Base-by-base conservation (phyloP, 2,888 invertebrate genomes). In the Xestia c-nigrum region DNA sequence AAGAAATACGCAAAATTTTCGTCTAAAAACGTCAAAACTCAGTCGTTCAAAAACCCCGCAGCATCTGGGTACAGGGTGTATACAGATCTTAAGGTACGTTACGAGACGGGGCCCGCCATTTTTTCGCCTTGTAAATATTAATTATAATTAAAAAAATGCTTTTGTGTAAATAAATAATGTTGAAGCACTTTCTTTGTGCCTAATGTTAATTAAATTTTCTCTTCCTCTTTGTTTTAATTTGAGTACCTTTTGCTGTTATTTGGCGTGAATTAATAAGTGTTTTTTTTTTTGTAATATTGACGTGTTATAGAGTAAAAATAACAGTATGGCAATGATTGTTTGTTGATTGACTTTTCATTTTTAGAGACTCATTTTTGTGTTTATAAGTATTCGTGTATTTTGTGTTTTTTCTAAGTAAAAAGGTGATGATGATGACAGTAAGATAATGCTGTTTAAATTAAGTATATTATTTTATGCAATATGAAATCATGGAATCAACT, bases 131-230 rank as follows among this genome's bases (percentile, higher is more conserved):
- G 94, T 94, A 94, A 95, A 96, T 95, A 96, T 96, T 95, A 96
- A 95, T 96, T 95, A 94, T 95, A 95, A 96, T 95, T 94, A 95
- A 94, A 95, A 92, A 94, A 93, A 91, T 92, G 90, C 93, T 94
- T 94, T 94, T 93, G 93, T 92, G 85, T 94, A 94, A 95, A 96
- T 96, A 95, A 96, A 95, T 95, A 94, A 94, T 92, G 93, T 92
- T 89, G 87, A 89, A 90, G 90, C 90, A 85, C 87, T 87, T 87
- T 88, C 92, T 93, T 94, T 95, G 94, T 77, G 73, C 83, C 61
- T 95, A 92, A 94, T 95, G 93, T 94, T 95, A 96, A 96, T 96
- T 95, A 96, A 95, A 92, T 94, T 94, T 94, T 94, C 92, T 92
- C 89, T 86, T 84, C 90, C 90, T 91, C 93, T 93, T 95, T 94